Conservation (phyloP, 2,888 invertebrate species). For the Sipunculus nudus region DNA sequence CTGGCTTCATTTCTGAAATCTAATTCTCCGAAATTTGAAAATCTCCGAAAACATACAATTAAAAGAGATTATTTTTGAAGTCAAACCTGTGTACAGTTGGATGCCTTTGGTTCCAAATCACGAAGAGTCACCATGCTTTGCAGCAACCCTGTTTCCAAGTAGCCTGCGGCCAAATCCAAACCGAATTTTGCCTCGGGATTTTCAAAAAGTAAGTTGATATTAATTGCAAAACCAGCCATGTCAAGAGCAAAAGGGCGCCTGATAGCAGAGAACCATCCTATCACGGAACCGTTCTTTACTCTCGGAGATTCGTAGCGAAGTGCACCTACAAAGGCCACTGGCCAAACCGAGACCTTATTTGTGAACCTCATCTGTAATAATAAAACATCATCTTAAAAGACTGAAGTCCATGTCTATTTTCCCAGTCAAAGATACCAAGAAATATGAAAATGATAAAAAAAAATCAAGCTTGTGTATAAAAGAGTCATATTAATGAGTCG, state of each 20-base stretch:
- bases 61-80: background rate
- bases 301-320: constrained; percentile 91
- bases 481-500: too few relatives aligned
- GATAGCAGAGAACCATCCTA: constrained; percentile 85
- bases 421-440: too few relatives aligned
- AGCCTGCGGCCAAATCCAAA: constrained; percentile 85
- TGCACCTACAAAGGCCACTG: constrained; percentile 95
- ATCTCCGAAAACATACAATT: too few relatives aligned
- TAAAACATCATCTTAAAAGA: too few relatives aligned
- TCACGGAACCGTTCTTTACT: too few relatives aligned
- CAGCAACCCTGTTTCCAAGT: constrained; percentile 82
- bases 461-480: too few relatives aligned
- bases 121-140: constrained; percentile 77
- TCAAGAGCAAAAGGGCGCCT: constrained; percentile 92
- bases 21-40: too few relatives aligned
- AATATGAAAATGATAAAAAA: too few relatives aligned
- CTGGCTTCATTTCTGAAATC: too few relatives aligned
- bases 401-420: too few relatives aligned
- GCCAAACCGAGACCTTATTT: constrained; percentile 85
- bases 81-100: constrained; percentile 82
- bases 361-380: constrained; percentile 73
- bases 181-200: constrained; percentile 72
- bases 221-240: constrained; percentile 94
- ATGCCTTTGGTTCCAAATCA: constrained; percentile 89
- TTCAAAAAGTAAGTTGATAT: constrained; percentile 67